Conservation (phyloP, 2,888 invertebrate species). For the Brachyopa scutellaris region DNA sequence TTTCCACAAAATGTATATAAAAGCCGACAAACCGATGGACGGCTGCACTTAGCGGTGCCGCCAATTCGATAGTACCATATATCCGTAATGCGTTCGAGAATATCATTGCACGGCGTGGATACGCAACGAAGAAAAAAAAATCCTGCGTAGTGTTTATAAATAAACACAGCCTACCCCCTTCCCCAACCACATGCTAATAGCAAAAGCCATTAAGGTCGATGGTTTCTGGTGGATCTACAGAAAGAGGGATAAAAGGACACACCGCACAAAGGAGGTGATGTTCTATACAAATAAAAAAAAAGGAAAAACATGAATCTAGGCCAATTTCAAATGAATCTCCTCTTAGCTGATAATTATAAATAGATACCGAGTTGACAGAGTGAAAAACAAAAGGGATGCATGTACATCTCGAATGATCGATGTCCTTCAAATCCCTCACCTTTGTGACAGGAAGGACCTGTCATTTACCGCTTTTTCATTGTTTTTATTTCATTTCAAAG, state of each 20-base stretch:
- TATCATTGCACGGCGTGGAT: neutral
- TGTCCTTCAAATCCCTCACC: constrained; percentile 40
- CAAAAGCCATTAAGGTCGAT: constrained; percentile 30
- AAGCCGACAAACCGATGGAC: neutral
- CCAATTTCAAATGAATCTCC: constrained; percentile 49
- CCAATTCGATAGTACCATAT: neutral
- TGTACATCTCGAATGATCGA: neutral
- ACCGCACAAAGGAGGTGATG: no score
- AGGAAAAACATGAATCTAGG: constrained; percentile 31
- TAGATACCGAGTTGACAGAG: constrained; percentile 17
- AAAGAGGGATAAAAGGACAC: neutral
- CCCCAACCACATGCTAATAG: constrained; percentile 25
- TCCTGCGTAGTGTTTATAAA: constrained; percentile 10
- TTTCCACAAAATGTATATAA: neutral
- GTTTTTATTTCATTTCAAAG: neutral
- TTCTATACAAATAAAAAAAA: no score
- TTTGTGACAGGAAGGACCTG: constrained; percentile 40
- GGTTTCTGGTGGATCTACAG: neutral
- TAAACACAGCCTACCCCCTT: constrained; percentile 14
- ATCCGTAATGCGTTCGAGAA: neutral
- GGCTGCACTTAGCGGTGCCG: neutral
- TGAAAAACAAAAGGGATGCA: neutral
- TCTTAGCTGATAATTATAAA: constrained; percentile 59
- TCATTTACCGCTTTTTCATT: neutral
- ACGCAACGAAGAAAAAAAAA: no score